Percentiles rank a stretch among this genome's conserved stretches.
These are phyloP conservation scores for Euplagia quadripunctaria DNA, from an alignment of 2,888 invertebrate species.

Conservation along the genomic window DNA sequence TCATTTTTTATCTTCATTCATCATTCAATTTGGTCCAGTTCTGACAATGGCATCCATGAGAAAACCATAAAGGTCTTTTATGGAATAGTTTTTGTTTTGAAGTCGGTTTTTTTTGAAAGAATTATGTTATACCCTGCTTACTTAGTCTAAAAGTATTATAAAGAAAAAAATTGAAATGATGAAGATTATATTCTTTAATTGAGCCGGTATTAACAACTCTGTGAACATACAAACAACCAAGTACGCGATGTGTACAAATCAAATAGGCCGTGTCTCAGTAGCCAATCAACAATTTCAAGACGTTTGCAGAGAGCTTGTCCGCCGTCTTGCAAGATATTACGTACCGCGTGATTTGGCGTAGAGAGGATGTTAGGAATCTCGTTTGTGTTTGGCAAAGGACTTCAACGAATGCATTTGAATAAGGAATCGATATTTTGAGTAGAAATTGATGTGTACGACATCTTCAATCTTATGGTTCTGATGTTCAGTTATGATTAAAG, in stretches of 20 bases:
- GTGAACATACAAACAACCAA: conserved; percentile 49
- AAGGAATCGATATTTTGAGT: conserved; percentile 5
- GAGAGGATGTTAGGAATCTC: conserved; percentile 44
- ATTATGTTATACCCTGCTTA: too few relatives aligned
- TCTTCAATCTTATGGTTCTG: background rate
- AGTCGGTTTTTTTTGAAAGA: too few relatives aligned
- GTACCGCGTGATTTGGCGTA: conserved; percentile 26
- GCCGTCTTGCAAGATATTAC: conserved; percentile 52
- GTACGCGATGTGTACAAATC: conserved; percentile 79
- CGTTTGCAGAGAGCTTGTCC: conserved; percentile 70
- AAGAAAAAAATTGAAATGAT: too few relatives aligned
- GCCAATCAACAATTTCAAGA: conserved; percentile 84
- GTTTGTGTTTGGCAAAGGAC: conserved; percentile 39
- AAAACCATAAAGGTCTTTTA: too few relatives aligned
- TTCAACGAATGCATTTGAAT: conserved; percentile 18
- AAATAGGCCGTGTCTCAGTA: conserved; percentile 77
- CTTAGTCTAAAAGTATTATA: too few relatives aligned
- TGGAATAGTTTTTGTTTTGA: too few relatives aligned
- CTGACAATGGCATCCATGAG: too few relatives aligned
- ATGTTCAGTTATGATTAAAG: background rate
- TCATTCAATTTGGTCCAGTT: too few relatives aligned
- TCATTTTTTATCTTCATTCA: too few relatives aligned
- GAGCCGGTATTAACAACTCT: conserved; percentile 59
- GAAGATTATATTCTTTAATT: background rate
- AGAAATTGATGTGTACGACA: background rate